Evolutionary conservation across 2,797 vertebrate species (phyloP).

Genomic region (Rousettus madagascariensis): DNA sequence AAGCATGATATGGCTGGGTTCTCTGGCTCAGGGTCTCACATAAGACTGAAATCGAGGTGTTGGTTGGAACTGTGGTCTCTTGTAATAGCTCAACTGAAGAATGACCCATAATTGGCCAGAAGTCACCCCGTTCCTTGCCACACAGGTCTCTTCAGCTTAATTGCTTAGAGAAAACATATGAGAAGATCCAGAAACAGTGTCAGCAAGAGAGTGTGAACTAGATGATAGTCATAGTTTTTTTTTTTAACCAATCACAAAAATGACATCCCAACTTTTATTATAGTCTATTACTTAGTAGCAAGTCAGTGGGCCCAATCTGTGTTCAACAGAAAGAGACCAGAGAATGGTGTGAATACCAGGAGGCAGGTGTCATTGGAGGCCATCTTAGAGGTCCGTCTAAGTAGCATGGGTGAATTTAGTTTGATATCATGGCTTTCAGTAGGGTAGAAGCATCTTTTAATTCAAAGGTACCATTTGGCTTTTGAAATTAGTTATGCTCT

Average conservation of each 20-base stretch:
- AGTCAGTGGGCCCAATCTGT: not conserved
- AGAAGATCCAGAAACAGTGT: not conserved
- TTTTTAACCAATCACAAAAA: not conserved
- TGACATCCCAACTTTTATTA: not conserved
- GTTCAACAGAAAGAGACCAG: not conserved
- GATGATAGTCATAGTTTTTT: not conserved
- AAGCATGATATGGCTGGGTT: not conserved
- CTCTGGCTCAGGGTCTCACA: not conserved
- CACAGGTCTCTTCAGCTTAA: not conserved
- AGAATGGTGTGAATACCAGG: not conserved
- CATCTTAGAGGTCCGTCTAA: not conserved
- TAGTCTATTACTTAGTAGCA: not conserved
- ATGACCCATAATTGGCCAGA: not conserved
- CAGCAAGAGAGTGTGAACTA: not conserved
- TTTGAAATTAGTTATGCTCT: conserved; percentile 23
- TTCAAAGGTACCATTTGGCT: not conserved
- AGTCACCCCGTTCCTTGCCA: not conserved
- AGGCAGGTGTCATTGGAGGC: not conserved
- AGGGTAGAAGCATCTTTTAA: not conserved
- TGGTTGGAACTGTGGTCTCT: not conserved
- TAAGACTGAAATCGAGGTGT: not conserved
- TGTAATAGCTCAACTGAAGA: not conserved
- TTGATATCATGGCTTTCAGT: not conserved
- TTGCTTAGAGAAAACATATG: not conserved
- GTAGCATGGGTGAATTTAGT: not conserved